phyloP scores from a whole-genome alignment of 2,888 invertebrate species.

The Euplexia lucipara region DNA sequence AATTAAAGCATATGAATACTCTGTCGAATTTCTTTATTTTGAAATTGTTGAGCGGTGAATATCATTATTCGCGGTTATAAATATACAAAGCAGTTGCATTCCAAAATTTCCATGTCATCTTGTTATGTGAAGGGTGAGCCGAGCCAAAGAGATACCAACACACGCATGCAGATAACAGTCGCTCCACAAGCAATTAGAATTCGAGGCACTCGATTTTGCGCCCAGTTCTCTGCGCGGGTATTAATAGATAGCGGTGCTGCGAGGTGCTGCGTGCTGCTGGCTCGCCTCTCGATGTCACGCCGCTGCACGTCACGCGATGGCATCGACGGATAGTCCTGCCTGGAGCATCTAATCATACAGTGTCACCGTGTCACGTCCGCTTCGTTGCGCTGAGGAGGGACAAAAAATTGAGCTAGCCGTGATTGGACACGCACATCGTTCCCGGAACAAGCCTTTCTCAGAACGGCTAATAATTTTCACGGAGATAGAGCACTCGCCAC shows the following conservation, averaged over 20 bases:
- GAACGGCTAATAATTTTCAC: conserved; percentile 33
- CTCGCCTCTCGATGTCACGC: background rate
- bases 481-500: conserved; percentile 38
- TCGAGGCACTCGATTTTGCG: conserved; percentile 28
- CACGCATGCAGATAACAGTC: conserved; percentile 20
- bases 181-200: conserved; percentile 24
- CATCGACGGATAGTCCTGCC: background rate
- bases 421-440: conserved; percentile 46
- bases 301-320: conserved; percentile 2
- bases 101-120: background rate
- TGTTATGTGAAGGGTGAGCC: conserved; percentile 10
- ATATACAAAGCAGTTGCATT: conserved; percentile 15
- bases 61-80: background rate
- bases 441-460: conserved; percentile 36
- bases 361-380: conserved; percentile 12
- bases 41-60: background rate
- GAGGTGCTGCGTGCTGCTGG: background rate
- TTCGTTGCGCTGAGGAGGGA: background rate
- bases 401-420: conserved; percentile 23
- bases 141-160: conserved; percentile 12
- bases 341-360: conserved; percentile 14
- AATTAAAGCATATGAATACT: no score
- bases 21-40: no score
- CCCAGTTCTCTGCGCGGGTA: conserved; percentile 23
- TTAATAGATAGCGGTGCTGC: conserved; percentile 8